A percentile compares a stretch with the other conserved stretches of the same genome.
These are phyloP conservation scores for Chauna torquata DNA, from an alignment of 2,113 vertebrate genomes.

Conservation along the genomic window DNA sequence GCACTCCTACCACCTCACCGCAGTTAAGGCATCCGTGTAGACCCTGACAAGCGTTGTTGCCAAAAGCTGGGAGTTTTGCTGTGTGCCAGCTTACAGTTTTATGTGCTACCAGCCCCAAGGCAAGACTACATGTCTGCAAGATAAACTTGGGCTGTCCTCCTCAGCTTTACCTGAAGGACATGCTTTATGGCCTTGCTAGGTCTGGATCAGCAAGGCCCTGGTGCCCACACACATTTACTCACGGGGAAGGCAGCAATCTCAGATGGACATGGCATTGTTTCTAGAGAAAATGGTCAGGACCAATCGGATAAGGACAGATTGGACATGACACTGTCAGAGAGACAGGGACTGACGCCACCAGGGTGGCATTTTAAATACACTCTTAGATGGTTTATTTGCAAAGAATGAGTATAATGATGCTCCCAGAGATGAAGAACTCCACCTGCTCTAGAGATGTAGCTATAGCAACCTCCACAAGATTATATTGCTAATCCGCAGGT, in stretches of 20 bases:
- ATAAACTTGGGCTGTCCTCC: not conserved
- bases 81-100: not conserved
- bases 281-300: not conserved
- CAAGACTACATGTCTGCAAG: not conserved
- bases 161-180: not conserved
- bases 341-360: not conserved
- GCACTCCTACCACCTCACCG: not conserved
- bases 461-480: constrained; percentile 67
- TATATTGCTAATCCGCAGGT: constrained; percentile 66
- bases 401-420: constrained; percentile 39
- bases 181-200: not conserved
- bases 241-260: not conserved
- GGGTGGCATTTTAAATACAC: constrained; percentile 22
- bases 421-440: constrained; percentile 42
- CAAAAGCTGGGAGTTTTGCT: not conserved
- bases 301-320: not conserved
- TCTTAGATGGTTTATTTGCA: constrained; percentile 11
- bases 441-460: constrained; percentile 64
- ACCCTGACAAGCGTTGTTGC: not conserved
- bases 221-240: not conserved
- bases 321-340: not conserved
- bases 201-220: not conserved
- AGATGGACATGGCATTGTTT: not conserved
- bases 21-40: not conserved
- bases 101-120: not conserved